Base-by-base conservation (phyloP, 2,797 vertebrate genomes). In the Enteromius afrohamiltoni region DNA sequence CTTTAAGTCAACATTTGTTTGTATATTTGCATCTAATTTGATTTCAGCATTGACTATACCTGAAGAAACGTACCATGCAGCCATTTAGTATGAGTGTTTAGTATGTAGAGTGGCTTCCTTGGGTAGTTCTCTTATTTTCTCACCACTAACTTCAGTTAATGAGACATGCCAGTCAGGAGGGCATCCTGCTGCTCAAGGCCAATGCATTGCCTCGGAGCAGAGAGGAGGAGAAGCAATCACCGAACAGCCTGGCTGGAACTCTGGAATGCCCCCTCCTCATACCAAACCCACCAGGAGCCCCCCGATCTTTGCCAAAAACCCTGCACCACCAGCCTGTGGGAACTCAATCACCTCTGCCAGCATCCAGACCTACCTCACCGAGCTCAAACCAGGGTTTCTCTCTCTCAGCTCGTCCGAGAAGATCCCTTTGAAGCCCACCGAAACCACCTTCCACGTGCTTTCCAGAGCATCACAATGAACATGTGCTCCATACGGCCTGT, bases 191-290 rank as follows among this genome's bases (percentile, higher is more conserved):
- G 94, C 89, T 89, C 80, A 88, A 82, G 83, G 69, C 85, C 53
- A 84, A 75, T 86, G 90, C 90, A 90, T 87, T 89, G 90, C 91
- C 92, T 92, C 85, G 40, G 86, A 90, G 90, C 86, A 88, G 90
- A 87, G 91, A 93, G 90, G 91, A 91, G 88, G 90, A 91, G 88
- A 88, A 89, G 91, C 90, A 89, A 91, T 92, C 89, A 88, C 87
- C 77, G 90, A 93, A 94, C 91, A 93, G 92, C 92, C 91, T 93
- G 92, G 92, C 92, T 93, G 92, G 92, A 92, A 94, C 92, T 93
- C 92, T 93, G 92, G 92, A 95, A 94, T 93, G 92, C 91, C 86
- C 85, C 69, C 84, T 87, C 80, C 88, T 87, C 87, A 90, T 90
- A 89, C 87, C 90, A 87, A 90, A 89, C 87, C 85, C 89, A 87